A percentile compares a stretch with the other conserved stretches of the same genome.
phyloP scores from a whole-genome alignment of 2,797 vertebrate genomes.

The Xiphorhynchus erythropygius region DNA sequence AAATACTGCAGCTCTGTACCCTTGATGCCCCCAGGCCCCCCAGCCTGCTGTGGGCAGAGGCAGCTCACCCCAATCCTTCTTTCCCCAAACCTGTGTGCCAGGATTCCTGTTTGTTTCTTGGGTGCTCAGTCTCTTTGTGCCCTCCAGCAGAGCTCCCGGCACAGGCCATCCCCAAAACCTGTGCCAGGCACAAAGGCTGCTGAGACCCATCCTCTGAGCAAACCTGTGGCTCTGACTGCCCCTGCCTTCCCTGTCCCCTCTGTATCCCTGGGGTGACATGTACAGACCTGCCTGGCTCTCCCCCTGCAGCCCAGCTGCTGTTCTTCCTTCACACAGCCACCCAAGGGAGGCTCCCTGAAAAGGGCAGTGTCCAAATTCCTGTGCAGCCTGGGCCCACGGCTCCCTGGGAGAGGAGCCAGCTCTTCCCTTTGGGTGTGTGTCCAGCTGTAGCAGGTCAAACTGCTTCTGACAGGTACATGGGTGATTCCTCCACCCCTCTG shows the following conservation, averaged over 20 bases:
- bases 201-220: background rate
- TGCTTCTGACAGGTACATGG: rapidly evolving
- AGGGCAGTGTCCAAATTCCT: background rate
- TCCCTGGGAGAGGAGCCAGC: background rate
- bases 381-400: background rate
- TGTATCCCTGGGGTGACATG: rapidly evolving
- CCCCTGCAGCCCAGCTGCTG: background rate
- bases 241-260: background rate
- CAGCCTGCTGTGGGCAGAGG: background rate
- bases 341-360: background rate
- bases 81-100: background rate
- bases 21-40: rapidly evolving
- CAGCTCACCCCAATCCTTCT: background rate
- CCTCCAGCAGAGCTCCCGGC: background rate
- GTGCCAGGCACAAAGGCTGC: background rate
- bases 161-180: background rate
- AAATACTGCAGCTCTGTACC: background rate
- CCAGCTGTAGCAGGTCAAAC: background rate
- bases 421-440: background rate
- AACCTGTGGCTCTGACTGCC: background rate
- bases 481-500: background rate
- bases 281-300: background rate
- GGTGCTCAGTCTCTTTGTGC: background rate
- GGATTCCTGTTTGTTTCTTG: background rate
- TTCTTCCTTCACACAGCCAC: background rate